These are phyloP conservation scores for Eira barbara DNA, from an alignment of 2,113 vertebrate species.

Conservation along the genomic window DNA sequence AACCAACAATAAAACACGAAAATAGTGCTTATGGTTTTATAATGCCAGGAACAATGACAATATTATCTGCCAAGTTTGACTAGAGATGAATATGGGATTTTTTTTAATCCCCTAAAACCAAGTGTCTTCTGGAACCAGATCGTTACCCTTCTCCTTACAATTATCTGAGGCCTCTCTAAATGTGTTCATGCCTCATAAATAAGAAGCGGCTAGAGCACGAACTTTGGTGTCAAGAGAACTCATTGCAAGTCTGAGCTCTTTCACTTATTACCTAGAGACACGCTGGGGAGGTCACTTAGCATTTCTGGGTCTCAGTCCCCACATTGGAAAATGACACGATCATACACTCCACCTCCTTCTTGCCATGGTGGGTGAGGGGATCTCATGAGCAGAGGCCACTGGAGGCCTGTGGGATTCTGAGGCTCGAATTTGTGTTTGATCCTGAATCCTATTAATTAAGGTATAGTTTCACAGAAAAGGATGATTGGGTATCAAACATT, in stretches of 20 bases:
- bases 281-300: background rate
- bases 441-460: background rate
- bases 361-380: background rate
- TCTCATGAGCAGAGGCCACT: background rate
- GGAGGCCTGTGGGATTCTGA: background rate
- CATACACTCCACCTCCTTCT: background rate
- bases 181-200: background rate
- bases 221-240: background rate
- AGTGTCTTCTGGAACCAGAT: background rate
- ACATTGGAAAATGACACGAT: background rate
- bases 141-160: background rate
- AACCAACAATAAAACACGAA: background rate
- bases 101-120: rapidly evolving
- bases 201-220: background rate
- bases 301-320: background rate
- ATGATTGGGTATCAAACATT: background rate
- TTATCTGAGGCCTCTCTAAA: background rate
- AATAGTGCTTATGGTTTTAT: background rate
- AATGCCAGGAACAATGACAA: background rate
- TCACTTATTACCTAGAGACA: background rate
- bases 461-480: background rate
- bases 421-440: background rate
- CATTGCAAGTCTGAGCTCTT: background rate
- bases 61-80: background rate
- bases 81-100: background rate